Evolutionary conservation across 2,113 vertebrate species (phyloP), one percentile per base, ranked within the genome.

Genomic region (Ctenodactylus gundi): DNA sequence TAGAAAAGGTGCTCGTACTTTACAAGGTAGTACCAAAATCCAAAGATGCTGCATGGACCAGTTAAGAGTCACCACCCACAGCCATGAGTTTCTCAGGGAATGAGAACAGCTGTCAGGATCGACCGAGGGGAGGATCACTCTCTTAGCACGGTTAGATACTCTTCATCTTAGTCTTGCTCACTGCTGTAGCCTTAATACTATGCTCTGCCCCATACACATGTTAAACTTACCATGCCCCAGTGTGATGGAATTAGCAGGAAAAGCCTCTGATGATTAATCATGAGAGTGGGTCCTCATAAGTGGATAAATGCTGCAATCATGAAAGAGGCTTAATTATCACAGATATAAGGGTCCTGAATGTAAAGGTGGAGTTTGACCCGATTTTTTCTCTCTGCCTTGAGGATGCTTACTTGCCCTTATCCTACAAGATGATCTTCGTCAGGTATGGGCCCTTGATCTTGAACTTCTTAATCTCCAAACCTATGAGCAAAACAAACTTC

Each of bases 61-160:
- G 6, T 20, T 39, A 11, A 25, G 11, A n/a, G 3, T 75, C 7
- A 39, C 5, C n/a, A n/a, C n/a, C 31, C 3, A 60, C 0, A 13
- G 23, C 15, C 5, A 2, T 21, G 3, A 17, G 14, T 20, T 6
- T 27, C 2, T 49, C 46, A 10, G 51, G 20, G 44, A 20, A 75
- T 3, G 60, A 25, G 70, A 85, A 36, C 34, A 15, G 49, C 11
- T 6, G 4, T 60, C 11, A 0, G 39, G 67, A 7, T 0, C 39
- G 18, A 27, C 8, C 39, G 21, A 36, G 11, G 27, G 57, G 36
- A 34, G 49, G 27, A n/a, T 7, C 49, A 51, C 14, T n/a, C 29
- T 41, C 13, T 41, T 31, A 68, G 58, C 21, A 81, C 51, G 41
- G 53, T 67, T 53, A 78, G 29, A 44, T 29, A 23, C n/a, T 51